phyloP scores from a whole-genome alignment of 2,113 vertebrate species.

The Sterna hirundo region DNA sequence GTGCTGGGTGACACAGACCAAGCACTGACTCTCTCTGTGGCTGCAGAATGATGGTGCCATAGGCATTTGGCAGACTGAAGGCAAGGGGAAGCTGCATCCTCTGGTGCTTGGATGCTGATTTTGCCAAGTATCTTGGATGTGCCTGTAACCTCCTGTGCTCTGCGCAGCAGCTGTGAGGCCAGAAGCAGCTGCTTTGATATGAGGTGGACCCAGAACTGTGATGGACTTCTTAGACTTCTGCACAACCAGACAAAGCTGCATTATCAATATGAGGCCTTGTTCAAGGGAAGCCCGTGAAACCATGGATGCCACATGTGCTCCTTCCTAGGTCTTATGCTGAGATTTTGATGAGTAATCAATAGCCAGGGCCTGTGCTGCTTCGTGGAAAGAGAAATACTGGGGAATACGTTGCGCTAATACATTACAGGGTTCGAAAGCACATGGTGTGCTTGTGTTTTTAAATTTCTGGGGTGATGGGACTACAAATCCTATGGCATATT shows the following conservation, averaged over 20 bases:
- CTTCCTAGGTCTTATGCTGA: not conserved
- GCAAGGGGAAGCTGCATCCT: not conserved
- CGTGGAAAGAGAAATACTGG: not conserved
- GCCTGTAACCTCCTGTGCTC: not conserved
- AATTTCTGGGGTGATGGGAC: not conserved
- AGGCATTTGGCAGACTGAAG: not conserved
- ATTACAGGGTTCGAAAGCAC: not conserved
- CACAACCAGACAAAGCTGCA: not conserved
- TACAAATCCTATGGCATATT: slow-evolving; percentile 9
- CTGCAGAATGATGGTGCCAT: not conserved
- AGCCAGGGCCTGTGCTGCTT: not conserved
- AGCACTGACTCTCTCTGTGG: not conserved
- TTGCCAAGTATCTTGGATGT: not conserved
- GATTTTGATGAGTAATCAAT: slow-evolving; percentile 38
- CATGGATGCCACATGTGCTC: not conserved
- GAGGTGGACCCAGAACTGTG: not conserved
- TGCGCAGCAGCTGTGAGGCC: not conserved
- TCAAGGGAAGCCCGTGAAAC: not conserved
- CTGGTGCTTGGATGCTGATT: fast-evolving
- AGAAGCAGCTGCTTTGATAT: not conserved
- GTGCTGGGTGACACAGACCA: not conserved
- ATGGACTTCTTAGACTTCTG: not conserved
- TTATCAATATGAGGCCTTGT: not conserved
- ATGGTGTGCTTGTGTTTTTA: not conserved
- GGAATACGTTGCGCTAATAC: not conserved